Base-by-base conservation (phyloP, 2,888 invertebrate species). In the Quadroppia sp. region DNA sequence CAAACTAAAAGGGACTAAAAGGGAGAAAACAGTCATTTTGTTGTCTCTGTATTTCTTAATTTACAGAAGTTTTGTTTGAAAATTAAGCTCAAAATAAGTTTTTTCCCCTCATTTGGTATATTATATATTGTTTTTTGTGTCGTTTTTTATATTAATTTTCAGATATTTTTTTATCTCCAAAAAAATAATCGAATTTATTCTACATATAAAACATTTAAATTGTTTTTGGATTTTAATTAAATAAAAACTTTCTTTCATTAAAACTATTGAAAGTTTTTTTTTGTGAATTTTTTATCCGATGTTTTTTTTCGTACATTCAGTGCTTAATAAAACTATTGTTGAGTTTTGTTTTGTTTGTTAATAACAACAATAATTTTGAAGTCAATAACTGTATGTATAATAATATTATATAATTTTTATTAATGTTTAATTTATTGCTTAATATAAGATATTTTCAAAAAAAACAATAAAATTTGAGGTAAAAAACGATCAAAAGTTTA, bases 21-120 rank as follows among this genome's bases (percentile, higher is more conserved):
- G 28, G 15, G 20, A 23, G n/a, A 53, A 53, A 53, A 25, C 28
- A 2, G 11, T 45, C 20, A 56, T 25, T 28, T 28, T 13, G 13
- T 56, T 56, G 28, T 56, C 13, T 11, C 17, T 28, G 17, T 15
- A 36, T 36, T 64, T 32, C n/a, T 64, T 32, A 61, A 61, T n/a
- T 64, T 64, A 32, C 30, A 59, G 30, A 59, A n/a, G 7, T 64
- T 42, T 69, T 69, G 11, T 36, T 45, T 69, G 32, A 42, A 67
- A 36, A 69, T 42, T 69, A 69, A 42, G 45, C 69, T 69, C 45
- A 45, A 23, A 25, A 69, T 42, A 6, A 45, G 45, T 42, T 69
- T 28, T 59, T 59, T 20, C 23, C 48, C n/a, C 20, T 48, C 48
- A 48, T 48, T 48, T n/a, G n/a, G n/a, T n/a, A n/a, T n/a, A n/a